These are phyloP conservation scores for Muscicapa comitata DNA, from an alignment of 2,797 vertebrate species.

Conservation along the genomic window DNA sequence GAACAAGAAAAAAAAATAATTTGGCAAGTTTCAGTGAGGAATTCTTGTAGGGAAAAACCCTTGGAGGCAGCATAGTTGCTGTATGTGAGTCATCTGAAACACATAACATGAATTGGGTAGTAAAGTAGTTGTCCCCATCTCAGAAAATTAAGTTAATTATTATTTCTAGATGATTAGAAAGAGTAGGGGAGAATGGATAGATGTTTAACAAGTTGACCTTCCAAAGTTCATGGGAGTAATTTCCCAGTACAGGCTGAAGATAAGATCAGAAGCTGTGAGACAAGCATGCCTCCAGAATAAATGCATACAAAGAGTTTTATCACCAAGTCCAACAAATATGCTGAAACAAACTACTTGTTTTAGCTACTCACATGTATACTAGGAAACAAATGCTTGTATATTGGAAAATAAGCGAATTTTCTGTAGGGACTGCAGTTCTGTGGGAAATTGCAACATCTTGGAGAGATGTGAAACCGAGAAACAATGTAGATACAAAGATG, in stretches of 20 bases:
- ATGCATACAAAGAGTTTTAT: neutral
- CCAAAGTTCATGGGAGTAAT: constrained; percentile 47
- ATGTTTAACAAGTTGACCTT: constrained; percentile 65
- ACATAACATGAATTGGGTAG: neutral
- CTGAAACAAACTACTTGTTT: neutral
- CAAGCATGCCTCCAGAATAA: neutral
- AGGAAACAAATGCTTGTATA: neutral
- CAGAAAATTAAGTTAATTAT: constrained; percentile 62
- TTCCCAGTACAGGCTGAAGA: constrained; percentile 24
- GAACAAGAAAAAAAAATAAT: neutral
- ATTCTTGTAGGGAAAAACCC: neutral
- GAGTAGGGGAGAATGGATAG: constrained; percentile 36
- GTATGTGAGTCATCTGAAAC: neutral
- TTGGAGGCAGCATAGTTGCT: neutral
- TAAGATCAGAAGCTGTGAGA: constrained; percentile 42
- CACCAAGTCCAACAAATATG: neutral
- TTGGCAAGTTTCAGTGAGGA: neutral
- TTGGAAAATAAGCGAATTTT: neutral
- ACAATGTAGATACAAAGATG: neutral
- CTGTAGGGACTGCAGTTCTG: neutral
- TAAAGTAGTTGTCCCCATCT: neutral
- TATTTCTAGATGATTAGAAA: constrained; percentile 43
- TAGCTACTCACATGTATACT: neutral
- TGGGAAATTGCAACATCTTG: neutral
- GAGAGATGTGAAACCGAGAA: neutral